Percentiles rank a stretch among this genome's conserved stretches.
phyloP scores from a whole-genome alignment of 2,888 invertebrate species.

The Clivina fossor region DNA sequence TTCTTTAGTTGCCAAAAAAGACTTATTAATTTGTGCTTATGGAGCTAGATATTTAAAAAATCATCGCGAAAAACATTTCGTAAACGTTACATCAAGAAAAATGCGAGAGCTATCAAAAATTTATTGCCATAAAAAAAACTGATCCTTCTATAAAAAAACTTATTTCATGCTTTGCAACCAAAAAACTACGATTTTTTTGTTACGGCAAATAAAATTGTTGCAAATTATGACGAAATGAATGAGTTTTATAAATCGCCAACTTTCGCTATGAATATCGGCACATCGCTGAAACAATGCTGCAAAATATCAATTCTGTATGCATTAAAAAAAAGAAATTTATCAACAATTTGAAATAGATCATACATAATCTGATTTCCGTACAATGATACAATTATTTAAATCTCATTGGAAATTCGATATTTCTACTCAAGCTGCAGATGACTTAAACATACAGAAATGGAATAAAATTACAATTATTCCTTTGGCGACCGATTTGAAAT shows the following conservation, averaged over 20 bases:
- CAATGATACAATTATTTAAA: constrained; percentile 33
- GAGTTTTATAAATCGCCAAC: constrained; percentile 16
- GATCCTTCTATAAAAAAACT: constrained; percentile 22
- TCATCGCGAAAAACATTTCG: constrained; percentile 37
- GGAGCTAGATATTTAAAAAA: constrained; percentile 36
- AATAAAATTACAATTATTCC: constrained; percentile 14
- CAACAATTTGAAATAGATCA: no score
- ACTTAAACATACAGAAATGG: constrained; percentile 35
- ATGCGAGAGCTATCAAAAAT: constrained; percentile 37
- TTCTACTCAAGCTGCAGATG: constrained; percentile 25
- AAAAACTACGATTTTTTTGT: constrained; percentile 18
- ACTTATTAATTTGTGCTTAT: constrained; percentile 37
- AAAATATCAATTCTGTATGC: no score
- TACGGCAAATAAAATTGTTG: constrained; percentile 13
- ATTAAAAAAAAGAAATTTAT: no score
- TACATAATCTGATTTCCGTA: constrained; percentile 36
- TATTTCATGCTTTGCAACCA: constrained; percentile 33
- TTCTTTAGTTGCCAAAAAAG: constrained; percentile 34
- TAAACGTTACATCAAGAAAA: constrained; percentile 36
- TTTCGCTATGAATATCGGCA: constrained; percentile 18
- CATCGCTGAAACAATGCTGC: constrained; percentile 32
- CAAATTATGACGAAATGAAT: constrained; percentile 13
- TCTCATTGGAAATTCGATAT: constrained; percentile 38
- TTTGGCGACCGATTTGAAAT: constrained; percentile 9
- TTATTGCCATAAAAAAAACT: constrained; percentile 32